phyloP scores from a whole-genome alignment of 2,888 invertebrate genomes.

The Trilocha varians region DNA sequence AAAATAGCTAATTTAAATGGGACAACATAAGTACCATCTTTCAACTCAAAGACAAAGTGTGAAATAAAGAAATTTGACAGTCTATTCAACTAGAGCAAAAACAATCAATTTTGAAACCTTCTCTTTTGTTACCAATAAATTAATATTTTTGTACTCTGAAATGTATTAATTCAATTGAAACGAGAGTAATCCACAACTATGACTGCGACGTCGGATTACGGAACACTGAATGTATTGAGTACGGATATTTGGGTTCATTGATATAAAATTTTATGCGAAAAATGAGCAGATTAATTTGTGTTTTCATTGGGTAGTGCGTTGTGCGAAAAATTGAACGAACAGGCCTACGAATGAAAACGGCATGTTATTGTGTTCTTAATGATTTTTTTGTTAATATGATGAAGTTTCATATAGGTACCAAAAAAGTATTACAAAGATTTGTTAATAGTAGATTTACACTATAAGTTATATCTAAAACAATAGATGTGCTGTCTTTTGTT shows the following conservation, averaged over 20 bases:
- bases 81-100: no score
- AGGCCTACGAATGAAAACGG: slow-evolving; percentile 61
- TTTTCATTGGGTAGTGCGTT: slow-evolving; percentile 68
- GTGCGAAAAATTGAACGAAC: slow-evolving; percentile 68
- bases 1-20: no score
- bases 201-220: slow-evolving; percentile 56
- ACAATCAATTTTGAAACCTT: no score
- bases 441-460: no score
- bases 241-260: slow-evolving; percentile 62
- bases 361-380: slow-evolving; percentile 49
- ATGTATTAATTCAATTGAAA: slow-evolving; percentile 56
- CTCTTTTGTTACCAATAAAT: slow-evolving; percentile 27
- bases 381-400: slow-evolving; percentile 48
- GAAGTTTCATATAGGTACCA: no score
- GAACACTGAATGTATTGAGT: slow-evolving; percentile 46
- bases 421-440: no score
- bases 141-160: slow-evolving; percentile 43
- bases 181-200: slow-evolving; percentile 63
- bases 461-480: no score
- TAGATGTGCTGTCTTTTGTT: no score
- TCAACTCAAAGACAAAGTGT: no score
- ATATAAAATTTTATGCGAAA: slow-evolving; percentile 70
- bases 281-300: slow-evolving; percentile 72
- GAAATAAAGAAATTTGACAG: no score
- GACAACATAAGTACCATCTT: no score